Base-by-base conservation (phyloP, 2,113 vertebrate genomes). In the Cyanoderma ruficeps region DNA sequence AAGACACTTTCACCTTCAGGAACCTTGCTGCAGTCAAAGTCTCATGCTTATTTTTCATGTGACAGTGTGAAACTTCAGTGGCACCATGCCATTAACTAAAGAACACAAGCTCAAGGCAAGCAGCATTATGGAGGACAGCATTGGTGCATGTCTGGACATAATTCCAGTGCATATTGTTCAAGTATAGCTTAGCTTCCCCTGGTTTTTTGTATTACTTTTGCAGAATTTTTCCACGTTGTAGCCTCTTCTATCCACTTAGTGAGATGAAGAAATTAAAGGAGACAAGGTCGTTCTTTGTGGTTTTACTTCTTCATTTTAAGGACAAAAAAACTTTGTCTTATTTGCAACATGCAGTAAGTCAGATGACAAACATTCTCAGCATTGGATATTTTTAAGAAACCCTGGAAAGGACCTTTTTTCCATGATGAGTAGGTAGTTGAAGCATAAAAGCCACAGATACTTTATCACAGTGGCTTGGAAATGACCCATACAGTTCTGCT, bases 231-330 rank as follows among this genome's bases (percentile, higher is more conserved):
- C 72, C n/a, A 24, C 39, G 56, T 65, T 24, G 17, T 68, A 72
- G 35, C 6, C n/a, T 64, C 16, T 15, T 80, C 72, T 72, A 33
- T 50, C 35, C 19, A 35, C 28, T 92, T 86, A 55, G 37, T 52
- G 70, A 95, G 90, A 94, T 65, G 53, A 91, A 90, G 63, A 87
- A 91, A 95, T 65, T 84, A 69, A 81, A 77, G 42, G 35, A 77
- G 65, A 79, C 3, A 2, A 63, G 39, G 37, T 44, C 33, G 39
- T 18, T 82, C 49, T 87, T 76, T 90, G 83, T 11, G 69, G 92
- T 92, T 92, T 89, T 93, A 90, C 87, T 95, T 95, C 92, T 96
- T 95, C 92, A 90, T 94, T 95, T 91, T 85, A 92, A 83, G 86
- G 69, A 82, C 71, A 25, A 41, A 96, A 96, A 96, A 87, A 42